phyloP scores from a whole-genome alignment of 2,888 invertebrate species.

The Anoplius nigerrimus region DNA sequence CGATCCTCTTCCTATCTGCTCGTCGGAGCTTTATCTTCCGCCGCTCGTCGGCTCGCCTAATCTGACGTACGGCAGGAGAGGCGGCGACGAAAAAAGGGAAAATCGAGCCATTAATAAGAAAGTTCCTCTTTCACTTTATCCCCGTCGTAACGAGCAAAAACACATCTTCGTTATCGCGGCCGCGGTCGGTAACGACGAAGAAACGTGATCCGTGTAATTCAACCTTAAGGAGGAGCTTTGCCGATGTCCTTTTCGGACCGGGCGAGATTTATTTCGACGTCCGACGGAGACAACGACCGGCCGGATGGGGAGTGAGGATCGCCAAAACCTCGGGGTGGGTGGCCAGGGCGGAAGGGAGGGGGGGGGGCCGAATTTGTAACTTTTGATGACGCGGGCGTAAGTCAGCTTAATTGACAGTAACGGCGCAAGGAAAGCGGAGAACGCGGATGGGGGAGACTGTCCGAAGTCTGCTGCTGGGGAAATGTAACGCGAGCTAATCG shows the following conservation, averaged over 20 bases:
- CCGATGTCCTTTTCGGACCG: conserved; percentile 36
- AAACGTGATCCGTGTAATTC: conserved; percentile 64
- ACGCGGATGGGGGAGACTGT: not conserved
- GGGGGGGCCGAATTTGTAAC: conserved; percentile 27
- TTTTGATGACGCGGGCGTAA: conserved; percentile 41
- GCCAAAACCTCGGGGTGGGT: too few relatives aligned
- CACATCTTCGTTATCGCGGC: conserved; percentile 58
- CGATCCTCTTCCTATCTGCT: too few relatives aligned
- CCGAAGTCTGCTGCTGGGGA: too few relatives aligned
- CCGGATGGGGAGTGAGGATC: not conserved
- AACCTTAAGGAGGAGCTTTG: conserved; percentile 41
- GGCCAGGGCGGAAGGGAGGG: too few relatives aligned
- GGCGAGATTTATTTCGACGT: conserved; percentile 55
- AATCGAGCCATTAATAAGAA: conserved; percentile 39
- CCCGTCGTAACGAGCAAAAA: conserved; percentile 62
- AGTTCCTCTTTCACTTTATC: conserved; percentile 26
- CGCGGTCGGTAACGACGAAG: conserved; percentile 50
- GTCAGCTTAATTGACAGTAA: conserved; percentile 54
- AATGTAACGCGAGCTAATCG: too few relatives aligned
- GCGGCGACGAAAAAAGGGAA: not conserved
- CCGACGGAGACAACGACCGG: conserved; percentile 24
- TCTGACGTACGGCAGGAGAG: not conserved
- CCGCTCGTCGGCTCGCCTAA: too few relatives aligned
- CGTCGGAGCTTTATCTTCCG: too few relatives aligned
- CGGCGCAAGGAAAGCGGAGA: not conserved